Evolutionary conservation across 2,113 vertebrate species (phyloP).

Genomic region (Indri indri): DNA sequence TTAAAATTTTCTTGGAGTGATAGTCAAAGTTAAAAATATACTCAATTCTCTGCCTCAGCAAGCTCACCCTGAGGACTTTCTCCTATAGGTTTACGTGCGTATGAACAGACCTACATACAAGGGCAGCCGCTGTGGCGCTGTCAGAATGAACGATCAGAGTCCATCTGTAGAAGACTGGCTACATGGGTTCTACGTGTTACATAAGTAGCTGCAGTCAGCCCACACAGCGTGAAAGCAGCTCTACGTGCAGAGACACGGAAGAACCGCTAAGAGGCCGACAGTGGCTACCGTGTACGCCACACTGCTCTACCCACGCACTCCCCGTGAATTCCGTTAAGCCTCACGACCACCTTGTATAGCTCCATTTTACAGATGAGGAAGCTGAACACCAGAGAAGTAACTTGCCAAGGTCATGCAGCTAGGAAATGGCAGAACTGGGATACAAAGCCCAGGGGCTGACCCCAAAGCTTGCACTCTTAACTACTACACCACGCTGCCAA

Average conservation of each 20-base stretch:
- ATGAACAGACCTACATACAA: background rate
- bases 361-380: background rate
- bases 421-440: background rate
- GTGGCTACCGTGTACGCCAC: background rate
- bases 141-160: background rate
- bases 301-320: too few relatives aligned
- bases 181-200: accelerated
- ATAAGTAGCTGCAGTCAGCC: background rate
- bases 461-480: background rate
- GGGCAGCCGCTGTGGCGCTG: background rate
- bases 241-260: accelerated
- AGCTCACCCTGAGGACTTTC: background rate
- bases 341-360: background rate
- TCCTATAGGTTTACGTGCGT: background rate
- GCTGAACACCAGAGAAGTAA: background rate
- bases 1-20: background rate
- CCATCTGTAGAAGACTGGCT: background rate
- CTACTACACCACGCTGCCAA: background rate
- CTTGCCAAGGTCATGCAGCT: background rate
- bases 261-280: background rate
- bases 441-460: background rate
- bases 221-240: background rate
- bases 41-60: background rate
- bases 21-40: background rate
- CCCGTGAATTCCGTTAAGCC: background rate